These are phyloP conservation scores for Vidua chalybeata DNA, from an alignment of 2,113 vertebrate genomes.

Conservation along the genomic window DNA sequence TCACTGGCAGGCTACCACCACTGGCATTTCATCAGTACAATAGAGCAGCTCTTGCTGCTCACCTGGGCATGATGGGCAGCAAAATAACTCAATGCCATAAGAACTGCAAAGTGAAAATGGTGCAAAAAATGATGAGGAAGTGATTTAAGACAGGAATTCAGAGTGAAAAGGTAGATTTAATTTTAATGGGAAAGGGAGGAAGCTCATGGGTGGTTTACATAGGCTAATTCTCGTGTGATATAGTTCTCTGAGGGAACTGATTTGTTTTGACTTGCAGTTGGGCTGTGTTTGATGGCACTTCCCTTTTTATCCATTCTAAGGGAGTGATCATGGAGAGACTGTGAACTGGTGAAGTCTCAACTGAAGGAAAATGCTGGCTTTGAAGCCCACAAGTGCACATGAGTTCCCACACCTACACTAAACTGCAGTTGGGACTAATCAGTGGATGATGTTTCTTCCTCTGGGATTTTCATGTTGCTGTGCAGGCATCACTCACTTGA, in stretches of 20 bases:
- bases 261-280: not conserved
- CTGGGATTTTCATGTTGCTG: not conserved
- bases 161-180: not conserved
- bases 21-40: not conserved
- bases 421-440: not conserved
- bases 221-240: not conserved
- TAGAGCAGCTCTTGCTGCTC: not conserved
- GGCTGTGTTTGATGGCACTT: not conserved
- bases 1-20: not conserved
- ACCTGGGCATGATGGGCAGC: not conserved
- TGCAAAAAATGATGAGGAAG: not conserved
- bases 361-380: not conserved
- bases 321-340: not conserved
- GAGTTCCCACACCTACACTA: not conserved
- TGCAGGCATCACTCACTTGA: not conserved
- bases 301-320: not conserved
- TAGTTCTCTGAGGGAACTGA: not conserved
- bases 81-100: not conserved
- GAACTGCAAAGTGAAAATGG: not conserved
- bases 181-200: not conserved
- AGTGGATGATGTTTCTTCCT: not conserved
- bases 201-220: not conserved
- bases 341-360: not conserved
- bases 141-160: not conserved
- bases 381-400: not conserved